Evolutionary conservation across 2,113 vertebrate genomes (phyloP), one percentile per base, ranked within the genome.

Genomic region (Lutjanus erythropterus): DNA sequence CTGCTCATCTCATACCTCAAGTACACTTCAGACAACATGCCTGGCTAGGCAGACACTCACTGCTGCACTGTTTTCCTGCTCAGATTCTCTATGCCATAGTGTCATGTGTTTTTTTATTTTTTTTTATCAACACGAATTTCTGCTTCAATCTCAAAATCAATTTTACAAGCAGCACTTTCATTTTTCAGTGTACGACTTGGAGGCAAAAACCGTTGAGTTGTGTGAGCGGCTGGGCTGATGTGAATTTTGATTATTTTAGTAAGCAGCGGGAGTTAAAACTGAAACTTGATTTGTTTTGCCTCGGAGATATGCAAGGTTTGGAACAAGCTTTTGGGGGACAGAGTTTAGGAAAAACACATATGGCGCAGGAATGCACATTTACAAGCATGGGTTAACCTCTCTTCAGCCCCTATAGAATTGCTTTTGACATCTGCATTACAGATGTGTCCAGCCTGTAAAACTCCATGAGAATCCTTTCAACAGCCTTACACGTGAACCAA

Each of bases 401-500:
- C 42, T n/a, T 78, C 68, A 78, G 39, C 65, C 55, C 46, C 75
- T 83, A 77, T 55, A 81, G 77, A 72, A 75, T 53, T n/a, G 33
- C 41, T 27, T 72, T 75, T 65, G 75, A 90, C 94, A 94, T 94
- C 91, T 94, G 92, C 82, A 25, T 52, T 49, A 46, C 93, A 92
- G 50, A 62, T 90, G 90, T 62, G 72, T 70, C 46, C 46, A 25
- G 9, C 69, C 76, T 71, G 77, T 83, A 89, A 87, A 89, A 83
- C 52, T 52, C 64, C 27, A 78, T 37, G 27, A 31, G 75, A 83
- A 89, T 67, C 79, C 41, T 58, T 88, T 87, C 65, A 88, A 84
- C 44, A 65, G 55, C 41, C 60, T 62, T 50, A 39, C 71, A 73
- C 50, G 67, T 39, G 37, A 49, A 33, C 23, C 42, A 72, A 80